Percentiles rank a stretch among this genome's conserved stretches.
Conservation (phyloP, 2,888 invertebrate genomes). For the Thalpophila matura region DNA sequence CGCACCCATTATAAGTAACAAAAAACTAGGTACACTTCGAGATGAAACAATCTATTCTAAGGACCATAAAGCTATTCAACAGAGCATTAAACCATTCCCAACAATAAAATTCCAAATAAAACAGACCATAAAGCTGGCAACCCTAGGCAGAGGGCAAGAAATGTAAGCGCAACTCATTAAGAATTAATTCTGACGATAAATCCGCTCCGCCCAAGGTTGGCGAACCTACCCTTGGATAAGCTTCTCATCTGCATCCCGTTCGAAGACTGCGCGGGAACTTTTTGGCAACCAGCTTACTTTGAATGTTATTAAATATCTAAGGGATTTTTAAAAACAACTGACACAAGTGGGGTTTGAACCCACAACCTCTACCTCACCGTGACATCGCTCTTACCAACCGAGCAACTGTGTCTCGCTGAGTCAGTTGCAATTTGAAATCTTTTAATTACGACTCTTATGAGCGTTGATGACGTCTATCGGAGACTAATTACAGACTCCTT, state of each 20-base stretch:
- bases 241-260: slow-evolving; percentile 54
- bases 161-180: slow-evolving; percentile 63
- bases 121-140: slow-evolving; percentile 38
- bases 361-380: too few species aligned
- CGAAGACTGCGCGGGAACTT: slow-evolving; percentile 27
- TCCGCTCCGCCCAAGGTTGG: slow-evolving; percentile 55
- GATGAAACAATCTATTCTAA: slow-evolving; percentile 25
- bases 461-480: too few species aligned
- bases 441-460: too few species aligned
- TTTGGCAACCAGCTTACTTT: slow-evolving; percentile 37
- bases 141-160: slow-evolving; percentile 54
- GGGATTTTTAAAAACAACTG: too few species aligned
- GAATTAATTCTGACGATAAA: slow-evolving; percentile 62
- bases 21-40: slow-evolving; percentile 11
- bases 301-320: too few species aligned
- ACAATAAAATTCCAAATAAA: slow-evolving; percentile 46
- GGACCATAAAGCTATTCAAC: slow-evolving; percentile 35
- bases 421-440: too few species aligned
- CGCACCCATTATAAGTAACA: too few species aligned
- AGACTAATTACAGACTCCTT: too few species aligned
- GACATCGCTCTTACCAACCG: too few species aligned
- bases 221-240: slow-evolving; percentile 41
- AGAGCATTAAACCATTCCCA: slow-evolving; percentile 48
- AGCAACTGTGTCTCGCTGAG: too few species aligned
- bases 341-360: too few species aligned